Conservation (phyloP, 2,888 invertebrate species). For the Eupithecia centaureata region DNA sequence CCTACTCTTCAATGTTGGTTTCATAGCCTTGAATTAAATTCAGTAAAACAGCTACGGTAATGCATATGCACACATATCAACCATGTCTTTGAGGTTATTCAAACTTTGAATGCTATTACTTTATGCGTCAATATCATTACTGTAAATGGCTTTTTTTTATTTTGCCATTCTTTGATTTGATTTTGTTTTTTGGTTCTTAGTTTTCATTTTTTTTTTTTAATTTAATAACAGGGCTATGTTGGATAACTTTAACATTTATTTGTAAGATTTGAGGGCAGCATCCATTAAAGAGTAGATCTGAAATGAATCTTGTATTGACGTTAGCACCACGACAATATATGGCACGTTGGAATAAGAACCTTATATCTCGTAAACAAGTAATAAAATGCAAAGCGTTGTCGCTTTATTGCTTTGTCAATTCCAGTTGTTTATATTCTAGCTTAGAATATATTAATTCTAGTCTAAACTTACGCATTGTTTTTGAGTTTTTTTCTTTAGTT, state of each 20-base stretch:
- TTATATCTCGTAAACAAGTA: slow-evolving; percentile 47
- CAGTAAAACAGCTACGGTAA: not conserved
- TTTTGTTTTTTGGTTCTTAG: too few relatives aligned
- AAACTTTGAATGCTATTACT: too few relatives aligned
- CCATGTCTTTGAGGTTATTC: too few relatives aligned
- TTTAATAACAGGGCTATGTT: not conserved
- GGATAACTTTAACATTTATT: not conserved
- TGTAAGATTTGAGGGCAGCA: not conserved
- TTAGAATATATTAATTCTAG: not conserved
- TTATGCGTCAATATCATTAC: too few relatives aligned
- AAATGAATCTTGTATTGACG: slow-evolving; percentile 47
- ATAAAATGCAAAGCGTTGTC: slow-evolving; percentile 57
- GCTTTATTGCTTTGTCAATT: slow-evolving; percentile 69
- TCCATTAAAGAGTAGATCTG: slow-evolving; percentile 15
- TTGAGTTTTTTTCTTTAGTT: slow-evolving; percentile 39
- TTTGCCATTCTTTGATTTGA: too few relatives aligned
- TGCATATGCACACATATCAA: not conserved
- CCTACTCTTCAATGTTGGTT: slow-evolving; percentile 7
- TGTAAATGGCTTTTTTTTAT: too few relatives aligned
- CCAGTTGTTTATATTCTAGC: slow-evolving; percentile 52
- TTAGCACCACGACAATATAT: slow-evolving; percentile 64
- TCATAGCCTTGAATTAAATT: not conserved
- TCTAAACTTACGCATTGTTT: slow-evolving; percentile 16
- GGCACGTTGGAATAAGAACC: slow-evolving; percentile 66
- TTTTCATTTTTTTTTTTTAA: too few relatives aligned